Conservation (phyloP, 1,140 invertebrate species). For the Drosophila hydei region DNA sequence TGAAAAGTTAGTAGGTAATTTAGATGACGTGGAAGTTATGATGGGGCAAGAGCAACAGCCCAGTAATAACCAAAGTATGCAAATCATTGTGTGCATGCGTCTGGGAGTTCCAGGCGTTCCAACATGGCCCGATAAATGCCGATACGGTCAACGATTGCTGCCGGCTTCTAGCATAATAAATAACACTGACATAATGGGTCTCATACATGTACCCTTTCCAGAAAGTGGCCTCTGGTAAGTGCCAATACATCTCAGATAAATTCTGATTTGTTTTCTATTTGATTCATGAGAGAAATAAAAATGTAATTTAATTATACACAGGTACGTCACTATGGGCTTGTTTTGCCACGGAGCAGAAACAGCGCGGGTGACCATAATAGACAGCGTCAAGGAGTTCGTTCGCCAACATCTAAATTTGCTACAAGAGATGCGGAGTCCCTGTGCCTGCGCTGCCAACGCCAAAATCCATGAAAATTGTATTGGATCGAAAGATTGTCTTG, state of each 20-base stretch:
- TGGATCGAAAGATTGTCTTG: slow-evolving; percentile 51
- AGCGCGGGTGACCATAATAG: slow-evolving; percentile 69
- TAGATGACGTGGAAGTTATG: slow-evolving; percentile 21
- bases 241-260: too few species aligned
- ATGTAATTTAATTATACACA: slow-evolving; percentile 15
- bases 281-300: too few species aligned
- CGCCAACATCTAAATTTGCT: slow-evolving; percentile 53
- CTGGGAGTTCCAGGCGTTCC: slow-evolving; percentile 85
- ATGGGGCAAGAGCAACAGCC: background rate
- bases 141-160: slow-evolving; percentile 84
- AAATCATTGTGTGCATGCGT: slow-evolving; percentile 86
- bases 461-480: slow-evolving; percentile 68
- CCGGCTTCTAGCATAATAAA: slow-evolving; percentile 86
- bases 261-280: too few species aligned
- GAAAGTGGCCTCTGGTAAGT: slow-evolving; percentile 90
- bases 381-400: slow-evolving; percentile 80
- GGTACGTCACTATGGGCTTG: slow-evolving; percentile 86
- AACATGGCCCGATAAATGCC: slow-evolving; percentile 85
- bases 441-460: slow-evolving; percentile 67
- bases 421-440: slow-evolving; percentile 67
- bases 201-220: slow-evolving; percentile 90
- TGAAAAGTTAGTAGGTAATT: slow-evolving; percentile 63
- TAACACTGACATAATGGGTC: slow-evolving; percentile 86
- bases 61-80: slow-evolving; percentile 82
- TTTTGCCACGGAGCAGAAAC: slow-evolving; percentile 86